A percentile compares a stretch with the other conserved stretches of the same genome.
Conservation (phyloP, 2,113 vertebrate species). For the Indri indri region DNA sequence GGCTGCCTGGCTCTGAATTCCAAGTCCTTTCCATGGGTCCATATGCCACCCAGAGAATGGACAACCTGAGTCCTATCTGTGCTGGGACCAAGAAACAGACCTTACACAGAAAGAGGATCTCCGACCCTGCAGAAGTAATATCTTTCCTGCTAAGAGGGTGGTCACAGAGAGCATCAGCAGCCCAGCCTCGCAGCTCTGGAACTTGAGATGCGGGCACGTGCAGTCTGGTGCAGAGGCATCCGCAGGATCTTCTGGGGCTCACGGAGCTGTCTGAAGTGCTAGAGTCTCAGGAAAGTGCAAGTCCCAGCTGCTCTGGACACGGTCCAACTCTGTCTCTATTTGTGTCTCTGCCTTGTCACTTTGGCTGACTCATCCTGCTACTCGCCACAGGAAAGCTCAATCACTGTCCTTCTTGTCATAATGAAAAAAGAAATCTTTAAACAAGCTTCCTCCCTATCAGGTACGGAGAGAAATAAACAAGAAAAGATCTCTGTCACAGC, state of each 20-base stretch:
- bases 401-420: not conserved
- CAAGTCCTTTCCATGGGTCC: not conserved
- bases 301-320: not conserved
- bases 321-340: not conserved
- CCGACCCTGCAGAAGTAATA: fast-evolving
- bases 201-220: fast-evolving
- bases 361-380: not conserved
- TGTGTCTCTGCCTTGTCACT: not conserved
- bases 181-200: not conserved
- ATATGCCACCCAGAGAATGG: not conserved
- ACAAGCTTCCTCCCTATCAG: too few species aligned
- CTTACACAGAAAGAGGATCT: not conserved
- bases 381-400: not conserved
- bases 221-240: not conserved
- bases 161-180: fast-evolving
- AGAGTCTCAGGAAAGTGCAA: not conserved
- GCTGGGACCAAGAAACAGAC: not conserved
- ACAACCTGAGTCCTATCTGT: not conserved
- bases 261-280: not conserved
- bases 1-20: not conserved
- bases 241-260: not conserved
- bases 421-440: not conserved
- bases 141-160: not conserved
- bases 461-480: not conserved
- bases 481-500: not conserved